Base-by-base conservation (phyloP, 2,113 vertebrate genomes). In the Mormyrus lacerda region DNA sequence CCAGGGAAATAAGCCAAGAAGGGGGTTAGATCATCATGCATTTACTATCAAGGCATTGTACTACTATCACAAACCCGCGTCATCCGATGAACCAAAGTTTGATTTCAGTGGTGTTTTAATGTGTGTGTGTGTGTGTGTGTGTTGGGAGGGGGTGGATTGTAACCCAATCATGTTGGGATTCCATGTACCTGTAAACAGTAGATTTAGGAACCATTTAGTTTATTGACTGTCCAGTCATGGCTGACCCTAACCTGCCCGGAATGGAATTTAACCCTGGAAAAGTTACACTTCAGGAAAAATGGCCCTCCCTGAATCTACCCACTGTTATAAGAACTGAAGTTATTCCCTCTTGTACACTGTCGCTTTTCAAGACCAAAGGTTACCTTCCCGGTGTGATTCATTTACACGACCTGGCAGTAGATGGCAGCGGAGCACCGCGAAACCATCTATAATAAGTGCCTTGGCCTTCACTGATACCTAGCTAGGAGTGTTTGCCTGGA, bases 21-120 rank as follows among this genome's bases (percentile, higher is more conserved):
- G 45, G 27, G 76, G 53, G n/a, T 55, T 27, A 88, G 9, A 91
- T 94, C 93, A 90, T 90, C 65, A 91, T 93, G 93, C 91, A 93
- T 92, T 85, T 85, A 50, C 44, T n/a, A 85, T 47, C 24, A 85
- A n/a, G 47, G 47, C 44, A 50, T 51, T 51, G 85, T 53, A 55
- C 50, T 6, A 84, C 4, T 55, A 48, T n/a, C 27, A 27, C 47
- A 87, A 55, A 53, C 50, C 31, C 7, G 31, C 35, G 50, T 87
- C 85, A 87, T 87, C 85, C 15, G 10, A 53, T 87, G 85, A 87
- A 87, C 27, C 31, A 87, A 48, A 61, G 35, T 42, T 45, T 35
- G 35, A 42, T 58, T 65, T 53, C 51, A 58, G 50, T 87, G 85
- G 13, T 58, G 31, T 51, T 35, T 87, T 19, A 58, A 13, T 24